A percentile compares a stretch with the other conserved stretches of the same genome.
These are phyloP conservation scores for Silurus asotus DNA, from an alignment of 2,113 vertebrate species.

Conservation along the genomic window DNA sequence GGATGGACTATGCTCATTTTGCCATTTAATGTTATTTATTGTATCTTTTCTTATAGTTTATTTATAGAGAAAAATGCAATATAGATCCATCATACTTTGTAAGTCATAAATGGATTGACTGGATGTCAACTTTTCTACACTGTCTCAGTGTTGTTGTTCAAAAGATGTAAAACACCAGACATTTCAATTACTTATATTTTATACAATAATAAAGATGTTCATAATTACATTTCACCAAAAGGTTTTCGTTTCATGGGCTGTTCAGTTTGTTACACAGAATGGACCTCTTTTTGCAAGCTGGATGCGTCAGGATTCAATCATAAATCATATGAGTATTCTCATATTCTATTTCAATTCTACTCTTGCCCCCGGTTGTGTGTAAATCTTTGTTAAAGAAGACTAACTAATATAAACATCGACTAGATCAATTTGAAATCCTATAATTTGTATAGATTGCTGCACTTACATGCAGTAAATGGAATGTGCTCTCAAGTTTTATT, in stretches of 20 bases:
- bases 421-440: too few species aligned
- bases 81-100: slow-evolving; percentile 7
- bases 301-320: neutral
- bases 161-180: neutral
- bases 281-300: neutral
- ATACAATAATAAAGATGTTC: neutral
- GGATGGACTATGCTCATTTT: neutral
- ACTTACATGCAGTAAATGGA: too few species aligned
- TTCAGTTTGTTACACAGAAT: neutral
- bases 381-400: too few species aligned
- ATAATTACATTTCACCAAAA: neutral
- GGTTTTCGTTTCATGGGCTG: too few species aligned
- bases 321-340: neutral
- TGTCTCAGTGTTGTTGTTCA: neutral
- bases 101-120: neutral
- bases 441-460: too few species aligned
- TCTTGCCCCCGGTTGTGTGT: neutral
- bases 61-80: slow-evolving; percentile 36
- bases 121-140: too few species aligned
- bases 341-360: neutral
- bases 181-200: neutral
- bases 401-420: too few species aligned
- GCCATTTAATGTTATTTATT: neutral
- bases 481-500: neutral
- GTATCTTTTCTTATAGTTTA: slow-evolving; percentile 5